Evolutionary conservation across 2,888 invertebrate genomes (phyloP).

Genomic region (Pocota personata): DNA sequence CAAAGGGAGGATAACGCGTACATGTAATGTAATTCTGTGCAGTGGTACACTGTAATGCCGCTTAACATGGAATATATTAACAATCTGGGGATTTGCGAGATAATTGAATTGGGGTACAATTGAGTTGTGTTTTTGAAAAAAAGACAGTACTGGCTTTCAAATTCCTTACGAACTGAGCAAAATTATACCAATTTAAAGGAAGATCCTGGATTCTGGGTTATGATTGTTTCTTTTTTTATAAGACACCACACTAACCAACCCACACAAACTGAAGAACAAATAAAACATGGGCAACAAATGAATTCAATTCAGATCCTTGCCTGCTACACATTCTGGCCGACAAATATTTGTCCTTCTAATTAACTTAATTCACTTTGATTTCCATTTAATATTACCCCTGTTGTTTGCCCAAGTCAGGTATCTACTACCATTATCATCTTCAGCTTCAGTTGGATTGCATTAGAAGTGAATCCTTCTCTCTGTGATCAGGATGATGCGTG

Average conservation of each 20-base stretch:
- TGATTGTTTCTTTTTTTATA: neutral
- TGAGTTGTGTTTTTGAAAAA: neutral
- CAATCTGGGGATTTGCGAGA: slow-evolving; percentile 18
- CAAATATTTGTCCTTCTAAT: slow-evolving; percentile 82
- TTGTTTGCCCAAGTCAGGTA: slow-evolving; percentile 64
- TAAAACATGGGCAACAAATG: slow-evolving; percentile 3
- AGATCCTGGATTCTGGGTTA: neutral
- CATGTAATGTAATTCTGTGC: neutral
- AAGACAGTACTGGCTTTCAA: neutral
- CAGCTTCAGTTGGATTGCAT: slow-evolving; percentile 47
- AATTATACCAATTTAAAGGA: neutral
- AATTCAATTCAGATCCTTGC: slow-evolving; percentile 40
- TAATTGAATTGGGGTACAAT: slow-evolving; percentile 22
- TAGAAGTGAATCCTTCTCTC: slow-evolving; percentile 43
- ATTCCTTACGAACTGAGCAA: neutral
- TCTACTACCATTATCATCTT: slow-evolving; percentile 18
- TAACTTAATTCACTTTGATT: slow-evolving; percentile 83
- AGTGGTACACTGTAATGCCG: neutral
- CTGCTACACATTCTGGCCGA: slow-evolving; percentile 11
- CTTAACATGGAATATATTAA: slow-evolving; percentile 1
- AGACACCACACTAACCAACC: neutral
- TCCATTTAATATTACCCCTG: slow-evolving; percentile 77
- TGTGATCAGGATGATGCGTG: slow-evolving; percentile 25
- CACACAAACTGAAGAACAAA: slow-evolving; percentile 1
- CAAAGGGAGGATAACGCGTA: neutral